phyloP scores from a whole-genome alignment of 2,888 invertebrate species.

The Acanthosepion lycidas region DNA sequence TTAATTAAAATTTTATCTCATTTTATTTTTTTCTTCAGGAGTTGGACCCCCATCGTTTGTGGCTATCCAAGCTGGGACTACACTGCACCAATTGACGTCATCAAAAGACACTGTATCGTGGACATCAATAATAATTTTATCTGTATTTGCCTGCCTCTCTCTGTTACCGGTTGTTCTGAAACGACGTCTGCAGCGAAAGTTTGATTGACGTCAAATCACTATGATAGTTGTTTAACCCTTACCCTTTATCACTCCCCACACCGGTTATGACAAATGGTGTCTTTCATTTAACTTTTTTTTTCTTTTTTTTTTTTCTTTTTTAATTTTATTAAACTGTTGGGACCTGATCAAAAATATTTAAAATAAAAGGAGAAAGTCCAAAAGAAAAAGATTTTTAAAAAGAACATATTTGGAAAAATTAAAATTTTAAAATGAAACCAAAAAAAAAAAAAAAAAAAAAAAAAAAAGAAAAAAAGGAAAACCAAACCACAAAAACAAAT shows the following conservation, averaged over 20 bases:
- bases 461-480: too few species aligned
- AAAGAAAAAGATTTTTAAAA: not conserved
- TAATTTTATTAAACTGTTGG: not conserved
- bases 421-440: too few species aligned
- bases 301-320: not conserved
- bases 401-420: not conserved
- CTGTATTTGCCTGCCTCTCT: conserved; percentile 86
- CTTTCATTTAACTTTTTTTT: not conserved
- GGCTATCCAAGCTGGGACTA: conserved; percentile 97
- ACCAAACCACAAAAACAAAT: not conserved
- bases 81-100: conserved; percentile 89
- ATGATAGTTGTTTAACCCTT: conserved; percentile 1
- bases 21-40: conserved; percentile 63
- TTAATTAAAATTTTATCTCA: not conserved
- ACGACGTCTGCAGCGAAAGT: conserved; percentile 80
- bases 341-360: not conserved
- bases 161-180: conserved; percentile 91
- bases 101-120: conserved; percentile 85
- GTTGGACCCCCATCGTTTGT: conserved; percentile 91
- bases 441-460: too few species aligned
- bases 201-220: conserved; percentile 62
- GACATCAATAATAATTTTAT: conserved; percentile 86
- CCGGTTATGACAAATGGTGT: not conserved
- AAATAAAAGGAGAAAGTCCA: not conserved
- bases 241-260: not conserved